Base-by-base conservation (phyloP, 2,113 vertebrate species). In the Cardinalis cardinalis region DNA sequence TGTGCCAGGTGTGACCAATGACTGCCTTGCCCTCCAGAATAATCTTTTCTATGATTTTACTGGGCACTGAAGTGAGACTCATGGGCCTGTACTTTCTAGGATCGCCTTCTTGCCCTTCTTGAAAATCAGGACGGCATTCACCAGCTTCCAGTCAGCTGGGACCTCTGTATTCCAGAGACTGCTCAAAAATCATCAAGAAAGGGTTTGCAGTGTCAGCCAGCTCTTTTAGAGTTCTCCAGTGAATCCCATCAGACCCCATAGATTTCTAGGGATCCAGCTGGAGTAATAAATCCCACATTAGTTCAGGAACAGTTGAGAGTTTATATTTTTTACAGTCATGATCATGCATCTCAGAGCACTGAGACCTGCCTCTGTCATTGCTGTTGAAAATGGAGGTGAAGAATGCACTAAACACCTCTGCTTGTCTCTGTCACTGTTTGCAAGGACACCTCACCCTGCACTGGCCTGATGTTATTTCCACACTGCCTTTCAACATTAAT, bases 1-100 rank as follows among this genome's bases (percentile, higher is more conserved):
- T 0, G 0, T 1, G 0, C 18, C 13, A 5, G 15, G 29, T 61
- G 41, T 77, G 25, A 21, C 56, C 0, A 0, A 34, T 48, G 34
- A 55, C 9, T 70, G 17, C 2, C 0, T 48, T 55, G 9, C 8
- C 3, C 11, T 63, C 29, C 16, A 70, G 49, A 78, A 63, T 41
- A 48, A 48, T 14, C 2, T 71, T 78, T 78, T 48, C 25, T 34
- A 3, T 55, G 13, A 41, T 34, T 78, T 71, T 71, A 23, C 18
- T 31, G 43, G 34, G 14, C 14, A 64, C 7, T 55, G 34, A 32
- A 48, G 49, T 49, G 31, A 49, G 5, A 63, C 41, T 36, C 7
- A 13, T 1, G 5, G 28, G 6, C 9, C 21, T 70, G 6, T 63
- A 55, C 14, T 55, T 87, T 78, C 14, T 20, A 56, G 34, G 26